phyloP scores from a whole-genome alignment of 2,113 vertebrate species.

The Merops nubicus region DNA sequence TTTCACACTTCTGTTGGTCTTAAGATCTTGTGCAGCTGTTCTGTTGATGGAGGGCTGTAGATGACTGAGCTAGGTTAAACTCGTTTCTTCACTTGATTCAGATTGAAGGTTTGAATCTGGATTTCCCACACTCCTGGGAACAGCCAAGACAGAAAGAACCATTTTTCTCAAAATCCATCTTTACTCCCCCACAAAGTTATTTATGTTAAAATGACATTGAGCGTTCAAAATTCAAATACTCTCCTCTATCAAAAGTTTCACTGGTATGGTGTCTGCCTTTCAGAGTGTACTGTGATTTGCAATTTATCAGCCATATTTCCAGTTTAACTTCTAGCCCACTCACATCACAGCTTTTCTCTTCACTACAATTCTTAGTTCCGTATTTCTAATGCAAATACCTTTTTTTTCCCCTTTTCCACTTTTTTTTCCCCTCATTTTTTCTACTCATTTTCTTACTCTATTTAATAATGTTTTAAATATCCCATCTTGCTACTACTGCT shows the following conservation, averaged over 20 bases:
- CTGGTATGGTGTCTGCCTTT: neutral
- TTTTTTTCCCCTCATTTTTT: neutral
- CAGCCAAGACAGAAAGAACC: neutral
- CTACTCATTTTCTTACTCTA: neutral
- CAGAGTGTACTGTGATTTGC: neutral
- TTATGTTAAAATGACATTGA: neutral
- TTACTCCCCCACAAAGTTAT: neutral
- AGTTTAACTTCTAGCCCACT: neutral
- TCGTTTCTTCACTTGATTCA: neutral
- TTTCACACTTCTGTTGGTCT: neutral
- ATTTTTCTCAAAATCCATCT: neutral
- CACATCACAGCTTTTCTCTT: neutral
- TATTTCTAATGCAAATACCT: neutral
- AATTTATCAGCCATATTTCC: neutral
- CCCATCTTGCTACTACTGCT: neutral
- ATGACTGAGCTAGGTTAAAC: neutral
- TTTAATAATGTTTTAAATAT: constrained; percentile 42
- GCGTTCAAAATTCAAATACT: neutral
- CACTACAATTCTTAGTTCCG: neutral
- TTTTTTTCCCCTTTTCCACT: neutral
- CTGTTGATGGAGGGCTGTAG: neutral
- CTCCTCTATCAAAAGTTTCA: neutral
- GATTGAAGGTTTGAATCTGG: neutral
- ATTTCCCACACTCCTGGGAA: neutral
- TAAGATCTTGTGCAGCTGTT: neutral